Conservation (phyloP, 2,797 vertebrate species). For the Sebastolobus alascanus region DNA sequence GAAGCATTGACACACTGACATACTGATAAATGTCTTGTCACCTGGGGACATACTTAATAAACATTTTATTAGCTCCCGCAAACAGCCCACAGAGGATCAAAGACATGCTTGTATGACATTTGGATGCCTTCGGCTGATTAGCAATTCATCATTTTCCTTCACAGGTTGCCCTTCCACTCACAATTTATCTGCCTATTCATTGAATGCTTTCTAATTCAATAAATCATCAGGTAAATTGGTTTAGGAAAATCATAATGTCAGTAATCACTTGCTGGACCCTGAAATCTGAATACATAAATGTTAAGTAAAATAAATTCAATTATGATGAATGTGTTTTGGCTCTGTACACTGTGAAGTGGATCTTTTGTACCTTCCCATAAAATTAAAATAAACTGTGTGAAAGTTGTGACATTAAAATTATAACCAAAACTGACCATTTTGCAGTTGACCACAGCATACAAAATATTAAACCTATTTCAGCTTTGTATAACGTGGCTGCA, state of each 20-base stretch:
- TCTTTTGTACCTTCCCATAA: not conserved
- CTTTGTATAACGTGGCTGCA: not conserved
- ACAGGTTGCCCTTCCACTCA: constrained; percentile 31
- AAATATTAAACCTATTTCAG: not conserved
- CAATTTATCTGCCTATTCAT: constrained; percentile 41
- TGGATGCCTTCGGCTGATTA: constrained; percentile 67
- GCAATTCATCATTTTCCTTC: constrained; percentile 65
- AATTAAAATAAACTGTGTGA: constrained; percentile 2
- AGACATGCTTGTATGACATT: constrained; percentile 67
- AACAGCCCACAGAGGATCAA: constrained; percentile 50
- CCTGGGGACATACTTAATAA: constrained; percentile 64
- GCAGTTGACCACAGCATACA: not conserved
- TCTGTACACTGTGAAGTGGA: constrained; percentile 2
- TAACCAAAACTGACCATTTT: not conserved
- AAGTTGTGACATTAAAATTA: not conserved
- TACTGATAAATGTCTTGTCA: constrained; percentile 60
- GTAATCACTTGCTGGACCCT: constrained; percentile 43
- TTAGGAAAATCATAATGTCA: constrained; percentile 45
- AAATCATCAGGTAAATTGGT: constrained; percentile 56
- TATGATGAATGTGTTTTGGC: constrained; percentile 34
- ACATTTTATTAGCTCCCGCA: constrained; percentile 66
- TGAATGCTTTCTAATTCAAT: constrained; percentile 45
- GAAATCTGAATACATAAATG: constrained; percentile 46
- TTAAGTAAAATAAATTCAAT: constrained; percentile 38
- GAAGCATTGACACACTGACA: constrained; percentile 47